Evolutionary conservation across 2,888 invertebrate species (phyloP).

Genomic region (Caenorhabditis wallacei): DNA sequence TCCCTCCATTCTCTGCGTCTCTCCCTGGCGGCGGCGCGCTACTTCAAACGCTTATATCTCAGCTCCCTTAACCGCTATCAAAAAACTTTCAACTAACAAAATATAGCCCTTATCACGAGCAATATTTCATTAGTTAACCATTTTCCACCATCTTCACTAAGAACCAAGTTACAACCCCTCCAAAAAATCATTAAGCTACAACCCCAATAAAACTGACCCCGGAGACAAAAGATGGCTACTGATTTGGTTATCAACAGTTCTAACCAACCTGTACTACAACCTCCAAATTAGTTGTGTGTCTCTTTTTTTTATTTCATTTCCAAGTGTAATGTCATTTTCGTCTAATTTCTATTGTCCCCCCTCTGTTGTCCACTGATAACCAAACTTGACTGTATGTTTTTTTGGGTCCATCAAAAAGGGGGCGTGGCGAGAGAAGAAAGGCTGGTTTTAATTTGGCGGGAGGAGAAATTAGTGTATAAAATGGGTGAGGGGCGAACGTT

Average conservation of each 20-base stretch:
- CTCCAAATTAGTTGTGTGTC: not conserved
- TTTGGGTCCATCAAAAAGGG: constrained; percentile 2
- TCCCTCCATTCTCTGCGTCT: not conserved
- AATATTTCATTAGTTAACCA: too few species aligned
- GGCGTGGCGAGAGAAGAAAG: not conserved
- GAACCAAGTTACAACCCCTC: too few species aligned
- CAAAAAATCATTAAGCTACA: too few species aligned
- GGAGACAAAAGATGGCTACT: not conserved
- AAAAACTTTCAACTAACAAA: too few species aligned
- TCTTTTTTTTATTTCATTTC: not conserved
- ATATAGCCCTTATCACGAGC: too few species aligned
- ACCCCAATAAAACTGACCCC: too few species aligned
- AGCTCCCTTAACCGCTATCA: not conserved
- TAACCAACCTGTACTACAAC: not conserved
- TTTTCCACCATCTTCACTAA: too few species aligned
- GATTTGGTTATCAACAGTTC: not conserved
- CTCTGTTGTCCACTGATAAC: not conserved
- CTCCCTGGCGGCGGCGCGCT: not conserved
- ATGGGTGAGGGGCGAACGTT: constrained; percentile 7
- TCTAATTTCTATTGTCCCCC: constrained; percentile 28
- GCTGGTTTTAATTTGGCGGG: constrained; percentile 32
- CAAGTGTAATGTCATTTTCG: constrained; percentile 19
- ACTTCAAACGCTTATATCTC: constrained; percentile 1
- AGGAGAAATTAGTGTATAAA: constrained; percentile 23
- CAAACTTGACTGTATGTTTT: constrained; percentile 22